Percentiles rank a stretch among this genome's conserved stretches.
phyloP scores from a whole-genome alignment of 92 coral and sea anemone genomes.

The Siderastrea radians region DNA sequence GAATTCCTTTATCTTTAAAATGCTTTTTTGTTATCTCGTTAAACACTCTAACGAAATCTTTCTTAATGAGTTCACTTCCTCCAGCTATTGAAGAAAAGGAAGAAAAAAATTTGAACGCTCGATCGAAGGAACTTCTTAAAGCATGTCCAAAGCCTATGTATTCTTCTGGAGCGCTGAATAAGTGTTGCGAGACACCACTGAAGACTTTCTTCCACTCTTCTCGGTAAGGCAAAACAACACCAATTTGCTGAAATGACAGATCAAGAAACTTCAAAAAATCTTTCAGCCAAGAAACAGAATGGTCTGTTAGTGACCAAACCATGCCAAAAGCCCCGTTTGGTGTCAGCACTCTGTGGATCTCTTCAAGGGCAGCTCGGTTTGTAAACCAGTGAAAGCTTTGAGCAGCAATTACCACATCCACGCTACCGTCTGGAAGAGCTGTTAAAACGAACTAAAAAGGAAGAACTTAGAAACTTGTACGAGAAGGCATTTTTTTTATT shows the following conservation, averaged over 20 bases:
- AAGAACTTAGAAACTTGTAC: background rate
- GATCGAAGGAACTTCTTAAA: slow-evolving; percentile 2
- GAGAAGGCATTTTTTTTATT: too few relatives aligned
- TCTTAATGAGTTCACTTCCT: background rate
- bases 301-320: too few relatives aligned
- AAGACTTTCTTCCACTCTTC: slow-evolving; percentile 6
- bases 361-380: too few relatives aligned
- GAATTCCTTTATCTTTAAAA: slow-evolving; percentile 1
- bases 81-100: slow-evolving; percentile 15
- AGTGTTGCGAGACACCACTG: background rate
- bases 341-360: too few relatives aligned
- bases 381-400: too few relatives aligned
- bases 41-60: slow-evolving; percentile 5
- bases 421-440: too few relatives aligned
- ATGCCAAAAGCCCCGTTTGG: too few relatives aligned
- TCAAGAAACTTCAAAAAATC: background rate
- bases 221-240: background rate
- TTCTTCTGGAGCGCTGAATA: slow-evolving; percentile 15
- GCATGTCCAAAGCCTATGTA: background rate
- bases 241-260: background rate
- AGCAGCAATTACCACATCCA: too few relatives aligned
- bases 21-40: slow-evolving; percentile 4
- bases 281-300: background rate
- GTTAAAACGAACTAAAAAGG: too few relatives aligned
- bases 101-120: background rate